A percentile compares a stretch with the other conserved stretches of the same genome.
Evolutionary conservation across 2,113 vertebrate species (phyloP).

Genomic region (Toxotes jaculatrix): DNA sequence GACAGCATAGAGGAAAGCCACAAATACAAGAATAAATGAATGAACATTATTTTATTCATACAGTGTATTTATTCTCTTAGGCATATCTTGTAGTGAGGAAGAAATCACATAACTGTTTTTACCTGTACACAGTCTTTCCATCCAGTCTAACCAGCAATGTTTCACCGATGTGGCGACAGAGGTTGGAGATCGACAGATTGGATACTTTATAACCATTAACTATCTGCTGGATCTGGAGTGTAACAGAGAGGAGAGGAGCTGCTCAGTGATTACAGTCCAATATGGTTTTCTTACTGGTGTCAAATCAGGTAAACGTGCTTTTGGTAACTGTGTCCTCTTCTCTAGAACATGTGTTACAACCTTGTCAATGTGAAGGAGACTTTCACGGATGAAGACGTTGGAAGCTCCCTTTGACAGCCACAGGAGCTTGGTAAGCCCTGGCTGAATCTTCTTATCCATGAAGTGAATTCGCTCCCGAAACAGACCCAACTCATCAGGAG

Average conservation of each 20-base stretch:
- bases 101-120: background rate
- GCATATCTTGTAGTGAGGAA: background rate
- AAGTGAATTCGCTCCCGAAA: conserved; percentile 87
- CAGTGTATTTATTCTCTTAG: conserved; percentile 9
- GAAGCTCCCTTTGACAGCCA: conserved; percentile 87
- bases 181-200: conserved; percentile 80
- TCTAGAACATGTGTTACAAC: conserved; percentile 68
- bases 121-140: conserved; percentile 85
- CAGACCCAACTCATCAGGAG: conserved; percentile 84
- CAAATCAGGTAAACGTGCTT: background rate
- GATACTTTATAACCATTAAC: conserved; percentile 87
- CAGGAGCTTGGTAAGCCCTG: conserved; percentile 86
- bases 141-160: conserved; percentile 85
- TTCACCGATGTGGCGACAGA: conserved; percentile 86
- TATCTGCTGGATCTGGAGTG: conserved; percentile 65
- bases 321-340: background rate
- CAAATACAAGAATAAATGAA: background rate
- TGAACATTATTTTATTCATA: background rate
- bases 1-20: too few relatives aligned
- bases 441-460: conserved; percentile 88
- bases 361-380: conserved; percentile 88
- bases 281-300: background rate
- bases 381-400: conserved; percentile 85
- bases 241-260: background rate
- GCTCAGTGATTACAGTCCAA: background rate